Evolutionary conservation across 2,888 invertebrate species (phyloP), one percentile per base, ranked within the genome.

Genomic region (Timema podura): DNA sequence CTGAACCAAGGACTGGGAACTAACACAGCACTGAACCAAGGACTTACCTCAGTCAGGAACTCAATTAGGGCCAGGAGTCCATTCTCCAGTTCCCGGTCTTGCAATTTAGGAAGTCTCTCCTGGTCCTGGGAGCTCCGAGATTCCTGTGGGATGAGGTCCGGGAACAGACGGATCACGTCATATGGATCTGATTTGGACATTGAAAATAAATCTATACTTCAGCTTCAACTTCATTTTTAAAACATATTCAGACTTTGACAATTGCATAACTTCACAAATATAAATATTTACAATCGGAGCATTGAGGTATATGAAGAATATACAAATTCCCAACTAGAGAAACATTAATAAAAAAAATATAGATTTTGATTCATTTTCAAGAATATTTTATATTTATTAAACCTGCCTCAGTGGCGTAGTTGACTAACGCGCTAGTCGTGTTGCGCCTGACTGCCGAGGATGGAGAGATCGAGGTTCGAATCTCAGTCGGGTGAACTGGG

Each of bases 101-200:
- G 89, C 68, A 96, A 82, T 73, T 88, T 87, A 64, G 89, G 84
- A 6, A 82, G 80, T 49, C 81, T 78, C 68, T 83, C 83, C 0
- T 85, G 83, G 71, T 83, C 82, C 74, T 87, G 87, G 66, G 83
- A 83, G 67, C 81, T 81, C 13, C 84, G 79, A 75, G 81, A 83
- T 65, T 85, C 83, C 66, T 83, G 83, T 3, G 89, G 89, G 65
- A 93, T 86, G 66, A 99, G 83, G 79, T 95, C 93, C 0, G 98
- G 98, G 82, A 95, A 98, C 48, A 99, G 83, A 73, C 95, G 90
- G 73, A 99, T 97, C 10, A 99, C 98, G 79, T 96, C 93, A 64
- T 94, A 92, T 0, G 98, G 96, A 83, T 98, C 97, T 85, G 78
- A 30, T 30, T 30, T 30, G 30, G 45, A 16, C 11, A 65, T 2